A percentile compares a stretch with the other conserved stretches of the same genome.
Evolutionary conservation across 2,113 vertebrate species (phyloP).

Genomic region (Paramormyrops kingsleyae): DNA sequence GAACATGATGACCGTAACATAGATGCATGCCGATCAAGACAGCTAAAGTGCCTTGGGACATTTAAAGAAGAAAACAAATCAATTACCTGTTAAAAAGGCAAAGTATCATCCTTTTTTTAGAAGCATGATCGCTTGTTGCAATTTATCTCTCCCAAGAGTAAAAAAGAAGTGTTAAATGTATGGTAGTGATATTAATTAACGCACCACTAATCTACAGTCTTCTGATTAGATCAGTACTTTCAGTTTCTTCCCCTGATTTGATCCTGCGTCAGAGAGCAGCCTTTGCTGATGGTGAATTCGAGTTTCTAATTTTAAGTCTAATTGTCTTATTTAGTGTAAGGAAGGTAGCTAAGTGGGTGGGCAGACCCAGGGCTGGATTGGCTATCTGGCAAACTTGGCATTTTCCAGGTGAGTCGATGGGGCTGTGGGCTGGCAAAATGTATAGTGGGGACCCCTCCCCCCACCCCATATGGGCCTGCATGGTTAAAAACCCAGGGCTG

Average conservation of each 20-base stretch:
- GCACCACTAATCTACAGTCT: not conserved
- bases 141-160: not conserved
- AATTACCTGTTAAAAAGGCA: not conserved
- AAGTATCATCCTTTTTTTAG: not conserved
- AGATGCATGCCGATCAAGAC: not conserved
- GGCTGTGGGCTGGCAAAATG: not conserved
- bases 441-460: not conserved
- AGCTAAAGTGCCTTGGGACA: not conserved
- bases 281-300: not conserved
- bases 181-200: not conserved
- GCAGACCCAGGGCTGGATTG: not conserved
- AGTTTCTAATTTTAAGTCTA: not conserved
- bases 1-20: not conserved
- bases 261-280: not conserved
- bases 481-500: not conserved
- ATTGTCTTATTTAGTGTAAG: not conserved
- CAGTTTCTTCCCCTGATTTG: not conserved
- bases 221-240: not conserved
- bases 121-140: not conserved
- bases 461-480: not conserved
- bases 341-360: not conserved
- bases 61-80: not conserved
- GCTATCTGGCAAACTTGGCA: not conserved
- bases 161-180: not conserved
- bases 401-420: not conserved